Percentiles rank a stretch among this genome's conserved stretches.
phyloP scores from a whole-genome alignment of 2,888 invertebrate species.

The Pelosia muscerda region DNA sequence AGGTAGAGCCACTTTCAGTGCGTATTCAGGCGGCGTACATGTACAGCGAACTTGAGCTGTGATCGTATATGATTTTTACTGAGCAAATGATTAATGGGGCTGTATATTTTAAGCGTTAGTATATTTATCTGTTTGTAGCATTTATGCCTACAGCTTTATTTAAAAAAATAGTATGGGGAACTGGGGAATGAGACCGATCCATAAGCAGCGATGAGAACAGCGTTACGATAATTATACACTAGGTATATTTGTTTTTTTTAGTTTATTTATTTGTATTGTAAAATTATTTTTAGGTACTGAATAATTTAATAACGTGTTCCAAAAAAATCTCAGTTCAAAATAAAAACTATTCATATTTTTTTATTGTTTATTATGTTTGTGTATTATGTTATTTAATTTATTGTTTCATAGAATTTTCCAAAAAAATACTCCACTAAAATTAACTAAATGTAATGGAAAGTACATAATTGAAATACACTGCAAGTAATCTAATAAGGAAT shows the following conservation, averaged over 20 bases:
- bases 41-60: conserved; percentile 31
- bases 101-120: conserved; percentile 12
- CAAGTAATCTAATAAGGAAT: background rate
- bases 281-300: too few relatives aligned
- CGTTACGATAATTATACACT: too few relatives aligned
- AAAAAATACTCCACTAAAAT: too few relatives aligned
- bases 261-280: too few relatives aligned
- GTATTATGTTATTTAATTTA: too few relatives aligned
- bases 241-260: too few relatives aligned
- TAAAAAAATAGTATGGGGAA: background rate
- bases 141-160: background rate
- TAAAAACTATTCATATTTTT: too few relatives aligned
- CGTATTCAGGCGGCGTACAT: conserved; percentile 62
- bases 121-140: background rate
- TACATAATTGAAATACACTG: background rate
- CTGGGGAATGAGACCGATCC: background rate
- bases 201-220: background rate
- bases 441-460: too few relatives aligned
- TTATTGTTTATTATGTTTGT: too few relatives aligned
- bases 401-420: too few relatives aligned
- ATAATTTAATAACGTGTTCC: too few relatives aligned
- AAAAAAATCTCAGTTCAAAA: too few relatives aligned
- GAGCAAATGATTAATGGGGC: conserved; percentile 39
- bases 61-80: conserved; percentile 48
- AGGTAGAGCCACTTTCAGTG: conserved; percentile 65